Evolutionary conservation across 2,888 invertebrate genomes (phyloP), one percentile per base, ranked within the genome.

Genomic region (Dendrolimus pini): DNA sequence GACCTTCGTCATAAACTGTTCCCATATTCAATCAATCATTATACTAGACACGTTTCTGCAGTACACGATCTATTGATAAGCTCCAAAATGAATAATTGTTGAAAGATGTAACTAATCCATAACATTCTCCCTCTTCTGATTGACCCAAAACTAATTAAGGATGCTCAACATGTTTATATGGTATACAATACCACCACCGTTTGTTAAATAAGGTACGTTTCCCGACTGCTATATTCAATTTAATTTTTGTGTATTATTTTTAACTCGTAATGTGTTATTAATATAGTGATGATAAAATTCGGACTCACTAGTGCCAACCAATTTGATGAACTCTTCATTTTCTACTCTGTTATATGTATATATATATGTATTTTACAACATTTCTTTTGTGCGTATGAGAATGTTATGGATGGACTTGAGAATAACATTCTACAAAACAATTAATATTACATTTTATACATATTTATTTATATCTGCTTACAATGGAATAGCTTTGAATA

Each of bases 81-180:
- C 9, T 72, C 76, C 71, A 77, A 47, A 10, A 47, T 47, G 47
- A 47, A 47, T 10, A 47, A 47, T 9, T 47, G 12, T 12, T 84
- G 78, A 80, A 73, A 80, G 80, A 81, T 85, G 82, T 85, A 83
- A 90, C 90, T 90, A 90, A 90, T 90, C 88, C 90, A 90, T 90
- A 89, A 90, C 89, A 89, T 90, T 90, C 89, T 90, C 90, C 89
- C 85, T 85, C 85, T 86, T 87, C 83, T 83, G 83, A 82, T 86
- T 85, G 83, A 87, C 81, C 87, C 89, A 87, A 89, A 89, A 89
- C 88, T 88, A 81, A 84, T 87, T 89, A 89, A 89, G 90, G 90
- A 89, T 87, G 88, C 82, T 82, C 88, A 80, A 87, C 85, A 85
- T 85, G 83, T 86, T 86, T 86, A 85, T 84, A 86, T 83, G 89